Conservation (phyloP, 1,140 invertebrate species). For the Helicoverpa armigera region DNA sequence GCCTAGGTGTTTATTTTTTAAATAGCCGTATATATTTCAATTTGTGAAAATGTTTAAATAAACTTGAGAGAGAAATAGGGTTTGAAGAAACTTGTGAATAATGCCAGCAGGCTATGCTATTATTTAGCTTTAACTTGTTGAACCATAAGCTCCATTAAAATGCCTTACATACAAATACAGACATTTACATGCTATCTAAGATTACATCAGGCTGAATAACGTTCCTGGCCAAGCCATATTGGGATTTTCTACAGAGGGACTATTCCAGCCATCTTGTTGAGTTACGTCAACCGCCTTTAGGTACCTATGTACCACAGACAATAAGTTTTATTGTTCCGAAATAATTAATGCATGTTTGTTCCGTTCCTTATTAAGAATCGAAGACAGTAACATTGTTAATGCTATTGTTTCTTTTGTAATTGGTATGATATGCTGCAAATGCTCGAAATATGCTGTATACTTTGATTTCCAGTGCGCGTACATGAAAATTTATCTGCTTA, state of each 20-base stretch:
- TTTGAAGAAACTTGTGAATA: too few relatives aligned
- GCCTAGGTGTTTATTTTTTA: too few relatives aligned
- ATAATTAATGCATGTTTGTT: conserved; percentile 18
- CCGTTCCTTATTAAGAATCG: conserved; percentile 40
- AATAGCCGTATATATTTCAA: too few relatives aligned
- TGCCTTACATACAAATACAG: neutral
- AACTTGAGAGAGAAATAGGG: too few relatives aligned
- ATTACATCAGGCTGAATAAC: conserved; percentile 4
- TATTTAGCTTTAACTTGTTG: neutral
- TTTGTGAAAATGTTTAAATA: too few relatives aligned
- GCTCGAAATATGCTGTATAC: neutral
- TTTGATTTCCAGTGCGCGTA: neutral
- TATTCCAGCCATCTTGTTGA: neutral
- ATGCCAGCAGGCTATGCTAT: neutral
- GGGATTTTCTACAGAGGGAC: neutral
- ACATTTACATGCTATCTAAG: conserved; percentile 17
- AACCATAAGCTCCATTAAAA: neutral
- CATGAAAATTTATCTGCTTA: too few relatives aligned
- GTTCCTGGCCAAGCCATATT: neutral
- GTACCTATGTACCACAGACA: neutral
- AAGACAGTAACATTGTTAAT: conserved; percentile 48
- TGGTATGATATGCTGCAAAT: conserved; percentile 7
- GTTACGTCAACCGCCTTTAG: neutral
- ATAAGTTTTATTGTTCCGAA: conserved; percentile 44
- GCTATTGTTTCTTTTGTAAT: conserved; percentile 38